These are phyloP conservation scores for Dreissena polymorpha DNA, from an alignment of 1,140 invertebrate genomes.

Conservation along the genomic window DNA sequence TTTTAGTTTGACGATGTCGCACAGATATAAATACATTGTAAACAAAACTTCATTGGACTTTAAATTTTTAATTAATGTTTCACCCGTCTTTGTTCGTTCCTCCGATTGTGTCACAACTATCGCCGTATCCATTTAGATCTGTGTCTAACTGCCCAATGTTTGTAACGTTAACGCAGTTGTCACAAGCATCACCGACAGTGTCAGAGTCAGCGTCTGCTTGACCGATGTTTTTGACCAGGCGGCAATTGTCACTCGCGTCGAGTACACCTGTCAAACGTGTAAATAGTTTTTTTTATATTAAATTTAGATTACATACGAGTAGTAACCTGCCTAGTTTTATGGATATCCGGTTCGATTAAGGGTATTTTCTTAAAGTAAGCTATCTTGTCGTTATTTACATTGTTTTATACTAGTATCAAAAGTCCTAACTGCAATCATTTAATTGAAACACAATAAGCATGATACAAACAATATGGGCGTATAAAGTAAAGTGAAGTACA, in stretches of 20 bases:
- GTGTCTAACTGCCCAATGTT: constrained; percentile 85
- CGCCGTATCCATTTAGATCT: not conserved
- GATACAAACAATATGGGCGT: no score
- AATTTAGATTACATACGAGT: not conserved
- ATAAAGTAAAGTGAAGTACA: no score
- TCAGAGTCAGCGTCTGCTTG: constrained; percentile 86
- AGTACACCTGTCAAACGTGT: constrained; percentile 42
- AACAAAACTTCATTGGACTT: no score
- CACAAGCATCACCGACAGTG: constrained; percentile 90
- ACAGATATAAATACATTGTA: no score
- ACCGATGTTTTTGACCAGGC: constrained; percentile 88
- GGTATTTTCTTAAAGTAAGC: not conserved
- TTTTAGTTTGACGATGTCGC: no score
- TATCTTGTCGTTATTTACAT: not conserved
- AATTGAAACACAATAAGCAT: no score
- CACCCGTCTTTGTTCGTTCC: no score
- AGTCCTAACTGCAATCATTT: no score
- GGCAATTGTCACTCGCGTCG: constrained; percentile 83
- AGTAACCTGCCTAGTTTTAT: not conserved
- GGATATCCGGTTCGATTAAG: not conserved
- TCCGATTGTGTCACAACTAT: not conserved
- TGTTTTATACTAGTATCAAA: no score
- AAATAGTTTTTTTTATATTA: not conserved
- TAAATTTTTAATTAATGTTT: no score
- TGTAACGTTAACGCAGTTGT: constrained; percentile 89